Base-by-base conservation (phyloP, 2,797 vertebrate genomes). In the Apogon hyalosoma region DNA sequence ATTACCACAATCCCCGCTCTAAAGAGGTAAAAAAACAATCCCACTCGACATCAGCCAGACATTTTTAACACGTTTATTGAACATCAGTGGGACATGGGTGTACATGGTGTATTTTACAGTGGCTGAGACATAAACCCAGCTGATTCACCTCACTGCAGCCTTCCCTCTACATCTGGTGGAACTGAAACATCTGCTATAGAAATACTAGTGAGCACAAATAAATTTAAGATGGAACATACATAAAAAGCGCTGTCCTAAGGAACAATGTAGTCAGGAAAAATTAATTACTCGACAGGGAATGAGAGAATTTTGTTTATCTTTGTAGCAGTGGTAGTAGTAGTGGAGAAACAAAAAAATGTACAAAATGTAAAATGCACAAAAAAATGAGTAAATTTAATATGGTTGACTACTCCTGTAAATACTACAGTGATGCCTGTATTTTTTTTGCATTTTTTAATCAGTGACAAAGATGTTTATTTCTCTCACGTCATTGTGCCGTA, bases 21-120 rank as follows among this genome's bases (percentile, higher is more conserved):
- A 62, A 28, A 50, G 7, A 41, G 47, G 68, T 33, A 14, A 52
- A 64, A 39, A 50, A 47, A 61, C n/a, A 42, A 42, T 12, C 49
- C 39, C 11, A 28, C 1, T 33, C 36, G 28, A 59, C 18, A 66
- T 69, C 48, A 68, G 24, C 19, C 12, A 68, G 28, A 71, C 21
- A 40, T 50, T 75, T 36, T 65, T 19, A 46, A 63, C 69, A 73
- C 0, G 58, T 90, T 92, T 89, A 90, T 86, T 89, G 71, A 85
- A 77, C 55, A 63, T 58, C 43, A 47, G 15, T 63, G 63, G 73
- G 11, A 73, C 13, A 52, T 41, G 21, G 21, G 42, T 41, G 19
- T 10, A n/a, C 6, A 62, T 31, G 15, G 21, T 21, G 42, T 11
- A 28, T 60, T 68, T 67, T 14, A 63, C 4, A 55, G 24, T 68